These are phyloP conservation scores for Rhadina sibilatrix DNA, from an alignment of 2,113 vertebrate genomes.

Conservation along the genomic window DNA sequence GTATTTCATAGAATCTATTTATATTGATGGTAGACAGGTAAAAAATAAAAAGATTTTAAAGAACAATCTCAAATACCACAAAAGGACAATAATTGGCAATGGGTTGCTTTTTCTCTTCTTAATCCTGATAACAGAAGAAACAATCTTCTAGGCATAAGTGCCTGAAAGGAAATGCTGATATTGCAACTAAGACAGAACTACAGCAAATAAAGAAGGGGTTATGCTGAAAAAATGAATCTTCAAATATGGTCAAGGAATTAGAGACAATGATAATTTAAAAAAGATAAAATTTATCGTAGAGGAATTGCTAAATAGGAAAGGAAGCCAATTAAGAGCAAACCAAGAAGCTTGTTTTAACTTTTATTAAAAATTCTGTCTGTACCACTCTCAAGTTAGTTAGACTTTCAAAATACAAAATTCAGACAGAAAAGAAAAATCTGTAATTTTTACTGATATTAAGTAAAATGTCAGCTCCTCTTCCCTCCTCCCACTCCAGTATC, in stretches of 20 bases:
- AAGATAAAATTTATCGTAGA: background rate
- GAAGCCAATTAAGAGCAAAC: background rate
- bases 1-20: background rate
- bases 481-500: fast-evolving
- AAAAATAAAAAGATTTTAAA: background rate
- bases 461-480: background rate
- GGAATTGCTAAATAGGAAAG: background rate
- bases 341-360: background rate
- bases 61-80: background rate
- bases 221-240: background rate
- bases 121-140: background rate
- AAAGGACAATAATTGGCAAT: background rate
- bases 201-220: background rate
- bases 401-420: background rate
- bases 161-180: background rate
- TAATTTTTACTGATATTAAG: background rate
- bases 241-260: background rate
- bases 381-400: background rate
- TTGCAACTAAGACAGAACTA: background rate
- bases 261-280: background rate
- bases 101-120: background rate
- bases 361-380: background rate
- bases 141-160: fast-evolving
- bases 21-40: background rate
- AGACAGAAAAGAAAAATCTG: background rate